A percentile compares a stretch with the other conserved stretches of the same genome.
Evolutionary conservation across 2,113 vertebrate species (phyloP).

Genomic region (Antennarius striatus): DNA sequence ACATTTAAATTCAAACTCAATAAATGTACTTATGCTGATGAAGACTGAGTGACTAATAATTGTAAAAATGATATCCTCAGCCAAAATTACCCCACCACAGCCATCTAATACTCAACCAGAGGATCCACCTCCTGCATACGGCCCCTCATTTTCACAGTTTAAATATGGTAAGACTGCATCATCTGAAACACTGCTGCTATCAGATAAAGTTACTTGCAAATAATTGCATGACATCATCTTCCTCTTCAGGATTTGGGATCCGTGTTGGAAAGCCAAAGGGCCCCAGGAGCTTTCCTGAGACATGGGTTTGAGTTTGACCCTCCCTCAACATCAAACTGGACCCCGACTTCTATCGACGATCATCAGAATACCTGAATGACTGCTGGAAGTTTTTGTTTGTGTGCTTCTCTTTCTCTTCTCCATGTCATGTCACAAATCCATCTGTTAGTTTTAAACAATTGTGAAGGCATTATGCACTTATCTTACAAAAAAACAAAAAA

Average conservation of each 20-base stretch:
- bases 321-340: neutral
- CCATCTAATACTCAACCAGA: conserved; percentile 24
- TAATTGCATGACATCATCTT: neutral
- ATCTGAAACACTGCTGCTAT: no score
- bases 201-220: no score
- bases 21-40: neutral
- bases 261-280: conserved; percentile 95
- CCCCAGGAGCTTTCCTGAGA: conserved; percentile 86
- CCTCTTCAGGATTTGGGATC: conserved; percentile 85
- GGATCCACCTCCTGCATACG: conserved; percentile 23
- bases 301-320: conserved; percentile 77
- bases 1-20: neutral
- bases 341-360: neutral
- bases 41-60: neutral
- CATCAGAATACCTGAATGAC: neutral
- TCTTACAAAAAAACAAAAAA: no score
- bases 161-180: conserved; percentile 65
- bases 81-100: conserved; percentile 47
- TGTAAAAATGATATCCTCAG: conserved; percentile 36
- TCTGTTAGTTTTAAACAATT: no score
- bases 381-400: no score
- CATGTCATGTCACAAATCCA: no score
- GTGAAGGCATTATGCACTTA: no score
- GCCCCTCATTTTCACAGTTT: conserved; percentile 45
- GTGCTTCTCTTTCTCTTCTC: no score